These are phyloP conservation scores for Halocaridina rubra DNA, from an alignment of 2,888 invertebrate genomes.

Conservation along the genomic window DNA sequence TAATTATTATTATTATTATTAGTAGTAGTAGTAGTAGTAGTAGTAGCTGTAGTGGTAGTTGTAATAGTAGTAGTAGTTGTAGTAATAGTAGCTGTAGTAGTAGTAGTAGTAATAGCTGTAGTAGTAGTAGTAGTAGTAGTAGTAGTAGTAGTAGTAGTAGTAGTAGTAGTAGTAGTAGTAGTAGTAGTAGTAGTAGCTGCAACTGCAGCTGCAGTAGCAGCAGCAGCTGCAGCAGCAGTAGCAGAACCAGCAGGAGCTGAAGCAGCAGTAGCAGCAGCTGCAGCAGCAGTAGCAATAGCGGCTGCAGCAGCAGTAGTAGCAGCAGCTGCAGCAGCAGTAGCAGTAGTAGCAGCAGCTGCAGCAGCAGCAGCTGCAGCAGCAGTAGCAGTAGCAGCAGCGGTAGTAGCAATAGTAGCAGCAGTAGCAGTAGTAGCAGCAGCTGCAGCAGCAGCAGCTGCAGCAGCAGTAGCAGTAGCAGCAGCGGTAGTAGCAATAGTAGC, in stretches of 20 bases:
- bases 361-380: background rate
- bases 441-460: background rate
- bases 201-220: no score
- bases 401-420: background rate
- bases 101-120: no score
- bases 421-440: background rate
- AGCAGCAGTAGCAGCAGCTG: no score
- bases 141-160: no score
- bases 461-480: background rate
- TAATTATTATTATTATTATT: no score
- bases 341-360: background rate
- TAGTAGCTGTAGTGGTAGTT: no score
- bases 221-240: background rate
- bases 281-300: background rate
- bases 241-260: no score
- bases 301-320: background rate
- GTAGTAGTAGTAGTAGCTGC: background rate
- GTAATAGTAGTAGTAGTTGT: no score
- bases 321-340: background rate
- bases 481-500: background rate
- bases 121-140: no score
- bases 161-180: no score
- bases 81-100: no score
- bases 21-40: no score
- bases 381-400: background rate